Conservation (phyloP, 2,113 vertebrate species). For the Calidris pygmaea region DNA sequence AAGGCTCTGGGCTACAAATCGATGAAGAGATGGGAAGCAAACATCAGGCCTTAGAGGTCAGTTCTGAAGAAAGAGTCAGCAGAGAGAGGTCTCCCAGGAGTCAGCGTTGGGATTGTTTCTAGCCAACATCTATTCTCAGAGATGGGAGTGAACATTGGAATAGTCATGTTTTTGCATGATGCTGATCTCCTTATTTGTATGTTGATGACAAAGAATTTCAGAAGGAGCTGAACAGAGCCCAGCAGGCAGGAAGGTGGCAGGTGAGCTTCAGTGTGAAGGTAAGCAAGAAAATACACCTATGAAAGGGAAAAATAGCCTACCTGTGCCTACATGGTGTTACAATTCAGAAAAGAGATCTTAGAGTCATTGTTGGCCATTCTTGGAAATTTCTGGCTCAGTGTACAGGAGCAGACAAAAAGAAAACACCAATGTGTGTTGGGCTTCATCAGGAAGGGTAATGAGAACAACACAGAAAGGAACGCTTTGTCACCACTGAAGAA, state of each 20-base stretch:
- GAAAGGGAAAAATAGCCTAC: background rate
- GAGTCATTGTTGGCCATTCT: background rate
- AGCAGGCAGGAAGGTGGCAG: background rate
- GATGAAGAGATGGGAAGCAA: background rate
- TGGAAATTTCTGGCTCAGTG: background rate
- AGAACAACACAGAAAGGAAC: background rate
- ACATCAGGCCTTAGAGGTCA: rapidly evolving
- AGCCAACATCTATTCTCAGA: background rate
- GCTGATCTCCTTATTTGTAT: background rate
- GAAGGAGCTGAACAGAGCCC: background rate
- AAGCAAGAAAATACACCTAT: background rate
- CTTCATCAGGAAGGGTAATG: background rate
- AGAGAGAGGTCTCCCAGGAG: background rate
- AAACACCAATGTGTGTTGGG: background rate
- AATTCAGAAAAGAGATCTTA: background rate
- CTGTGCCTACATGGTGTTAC: rapidly evolving
- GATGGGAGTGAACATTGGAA: background rate
- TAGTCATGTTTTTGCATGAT: background rate
- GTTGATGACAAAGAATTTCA: background rate
- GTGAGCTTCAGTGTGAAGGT: background rate
- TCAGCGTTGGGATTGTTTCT: background rate
- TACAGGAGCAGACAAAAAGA: background rate
- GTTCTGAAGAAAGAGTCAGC: background rate
- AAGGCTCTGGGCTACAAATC: background rate
- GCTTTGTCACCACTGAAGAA: background rate